Conservation (phyloP, 1,140 invertebrate genomes). For the Telenomus remus region DNA sequence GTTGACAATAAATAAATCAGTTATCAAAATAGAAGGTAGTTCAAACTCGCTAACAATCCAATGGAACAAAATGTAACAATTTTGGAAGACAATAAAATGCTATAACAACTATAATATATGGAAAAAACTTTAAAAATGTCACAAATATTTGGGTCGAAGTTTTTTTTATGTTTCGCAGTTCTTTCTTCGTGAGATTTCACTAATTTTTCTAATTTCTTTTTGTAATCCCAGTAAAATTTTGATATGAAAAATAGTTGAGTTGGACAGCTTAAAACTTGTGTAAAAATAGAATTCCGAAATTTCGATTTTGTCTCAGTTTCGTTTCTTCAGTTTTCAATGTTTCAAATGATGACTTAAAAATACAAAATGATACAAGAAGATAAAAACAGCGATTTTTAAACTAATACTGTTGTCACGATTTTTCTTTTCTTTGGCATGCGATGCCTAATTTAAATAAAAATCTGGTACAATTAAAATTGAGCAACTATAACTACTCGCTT, state of each 20-base stretch:
- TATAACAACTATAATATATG: too few species aligned
- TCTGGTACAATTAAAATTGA: constrained; percentile 6
- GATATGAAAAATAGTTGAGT: constrained; percentile 19
- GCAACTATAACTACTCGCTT: not conserved
- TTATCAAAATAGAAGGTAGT: too few species aligned
- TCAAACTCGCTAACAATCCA: too few species aligned
- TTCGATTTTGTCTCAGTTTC: not conserved
- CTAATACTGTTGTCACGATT: constrained; percentile 21
- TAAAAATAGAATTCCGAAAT: constrained; percentile 33
- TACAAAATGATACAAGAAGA: constrained; percentile 1
- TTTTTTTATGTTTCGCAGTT: too few species aligned
- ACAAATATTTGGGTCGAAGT: too few species aligned
- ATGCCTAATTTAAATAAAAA: constrained; percentile 8
- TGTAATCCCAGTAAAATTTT: not conserved
- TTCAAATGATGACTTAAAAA: not conserved
- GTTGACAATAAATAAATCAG: too few species aligned
- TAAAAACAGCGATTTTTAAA: constrained; percentile 2
- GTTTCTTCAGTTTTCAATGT: too few species aligned
- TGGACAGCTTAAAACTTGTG: constrained; percentile 12
- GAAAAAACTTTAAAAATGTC: too few species aligned
- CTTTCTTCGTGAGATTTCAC: too few species aligned
- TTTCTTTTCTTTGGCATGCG: constrained; percentile 26
- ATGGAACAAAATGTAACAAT: too few species aligned
- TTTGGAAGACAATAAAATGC: too few species aligned
- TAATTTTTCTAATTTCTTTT: too few species aligned